Conservation (phyloP, 2,113 vertebrate genomes). For the Mirounga angustirostris region DNA sequence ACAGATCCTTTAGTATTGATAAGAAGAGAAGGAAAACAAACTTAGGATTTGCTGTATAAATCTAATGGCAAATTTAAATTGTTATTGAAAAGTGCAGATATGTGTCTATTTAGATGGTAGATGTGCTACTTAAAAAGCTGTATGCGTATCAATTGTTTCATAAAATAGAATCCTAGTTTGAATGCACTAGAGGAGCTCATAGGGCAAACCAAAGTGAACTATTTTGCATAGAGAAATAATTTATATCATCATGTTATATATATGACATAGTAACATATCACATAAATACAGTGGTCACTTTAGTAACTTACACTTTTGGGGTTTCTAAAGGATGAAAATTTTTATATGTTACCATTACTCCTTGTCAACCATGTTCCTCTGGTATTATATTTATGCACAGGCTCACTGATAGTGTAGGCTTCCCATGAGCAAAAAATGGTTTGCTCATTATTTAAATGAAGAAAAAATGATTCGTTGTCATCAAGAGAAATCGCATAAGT, state of each 20-base stretch:
- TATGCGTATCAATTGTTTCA: neutral
- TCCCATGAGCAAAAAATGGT: neutral
- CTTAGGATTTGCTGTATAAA: neutral
- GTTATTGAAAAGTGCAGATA: neutral
- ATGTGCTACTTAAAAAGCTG: neutral
- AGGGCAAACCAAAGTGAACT: neutral
- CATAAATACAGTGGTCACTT: neutral
- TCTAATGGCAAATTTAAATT: neutral
- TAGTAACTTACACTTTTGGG: neutral
- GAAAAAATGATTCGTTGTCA: neutral
- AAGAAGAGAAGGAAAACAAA: neutral
- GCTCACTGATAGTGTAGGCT: neutral
- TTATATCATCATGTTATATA: neutral
- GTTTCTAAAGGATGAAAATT: neutral
- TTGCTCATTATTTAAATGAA: neutral
- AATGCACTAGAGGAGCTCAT: neutral
- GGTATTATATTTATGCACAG: neutral
- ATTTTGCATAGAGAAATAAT: neutral
- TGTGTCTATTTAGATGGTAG: neutral
- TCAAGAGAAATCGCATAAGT: neutral
- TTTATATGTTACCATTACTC: neutral
- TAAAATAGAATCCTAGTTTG: neutral
- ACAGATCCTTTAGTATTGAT: neutral
- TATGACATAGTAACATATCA: neutral
- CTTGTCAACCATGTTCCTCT: neutral